Conservation (phyloP, 2,113 vertebrate species). For the Noctilio leporinus region DNA sequence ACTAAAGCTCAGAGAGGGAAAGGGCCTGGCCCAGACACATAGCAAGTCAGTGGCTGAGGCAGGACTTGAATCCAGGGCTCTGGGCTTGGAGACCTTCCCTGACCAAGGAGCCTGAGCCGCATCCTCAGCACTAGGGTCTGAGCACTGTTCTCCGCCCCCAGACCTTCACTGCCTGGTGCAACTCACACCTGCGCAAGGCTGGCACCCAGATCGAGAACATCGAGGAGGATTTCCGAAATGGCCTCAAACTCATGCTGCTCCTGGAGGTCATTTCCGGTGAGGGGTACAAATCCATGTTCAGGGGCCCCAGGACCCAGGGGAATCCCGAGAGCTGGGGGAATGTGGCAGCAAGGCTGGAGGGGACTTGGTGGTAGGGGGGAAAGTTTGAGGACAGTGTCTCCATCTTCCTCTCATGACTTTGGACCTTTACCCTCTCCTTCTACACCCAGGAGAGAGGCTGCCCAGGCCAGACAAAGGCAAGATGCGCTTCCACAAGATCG, state of each 20-base stretch:
- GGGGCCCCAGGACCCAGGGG: background rate
- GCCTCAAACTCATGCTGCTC: conserved; percentile 93
- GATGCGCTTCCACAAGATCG: conserved; percentile 96
- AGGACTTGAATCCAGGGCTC: background rate
- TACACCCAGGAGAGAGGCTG: conserved; percentile 85
- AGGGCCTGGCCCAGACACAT: background rate
- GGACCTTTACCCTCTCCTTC: background rate
- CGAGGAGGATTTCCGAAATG: conserved; percentile 93
- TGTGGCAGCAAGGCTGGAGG: background rate
- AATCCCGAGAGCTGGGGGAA: background rate
- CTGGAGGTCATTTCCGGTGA: conserved; percentile 94
- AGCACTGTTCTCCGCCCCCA: conserved; percentile 59
- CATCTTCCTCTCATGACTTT: background rate
- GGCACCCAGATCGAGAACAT: conserved; percentile 95
- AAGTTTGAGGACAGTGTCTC: background rate
- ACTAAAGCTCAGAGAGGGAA: background rate
- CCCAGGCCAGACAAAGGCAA: conserved; percentile 94
- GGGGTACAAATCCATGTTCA: fast-evolving
- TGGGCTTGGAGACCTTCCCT: background rate
- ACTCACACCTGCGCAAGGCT: conserved; percentile 92
- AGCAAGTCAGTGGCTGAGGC: background rate
- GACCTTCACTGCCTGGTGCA: conserved; percentile 97
- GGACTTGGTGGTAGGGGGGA: background rate
- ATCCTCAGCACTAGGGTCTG: background rate
- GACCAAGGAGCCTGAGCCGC: no score